Evolutionary conservation across 2,797 vertebrate genomes (phyloP).

Genomic region (Lepilemur ruficaudatus): DNA sequence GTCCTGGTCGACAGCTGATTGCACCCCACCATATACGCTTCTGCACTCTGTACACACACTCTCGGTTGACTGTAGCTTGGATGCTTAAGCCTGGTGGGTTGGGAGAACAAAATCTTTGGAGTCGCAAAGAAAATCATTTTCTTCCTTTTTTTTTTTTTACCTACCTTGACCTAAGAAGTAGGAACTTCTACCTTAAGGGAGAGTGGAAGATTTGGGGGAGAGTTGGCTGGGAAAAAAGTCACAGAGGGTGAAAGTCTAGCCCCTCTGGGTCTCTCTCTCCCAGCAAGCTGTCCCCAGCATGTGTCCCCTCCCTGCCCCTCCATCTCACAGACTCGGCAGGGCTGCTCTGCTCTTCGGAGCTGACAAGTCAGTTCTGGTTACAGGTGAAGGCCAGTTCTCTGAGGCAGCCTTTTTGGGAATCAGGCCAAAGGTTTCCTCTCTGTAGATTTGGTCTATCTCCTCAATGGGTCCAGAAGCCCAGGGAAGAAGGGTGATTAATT

Average conservation of each 20-base stretch:
- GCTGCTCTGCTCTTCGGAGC: not conserved
- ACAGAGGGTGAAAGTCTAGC: not conserved
- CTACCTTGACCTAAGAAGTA: not conserved
- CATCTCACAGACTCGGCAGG: not conserved
- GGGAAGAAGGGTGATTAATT: not conserved
- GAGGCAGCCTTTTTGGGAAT: not conserved
- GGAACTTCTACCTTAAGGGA: not conserved
- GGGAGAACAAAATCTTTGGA: not conserved
- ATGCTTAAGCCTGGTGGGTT: not conserved
- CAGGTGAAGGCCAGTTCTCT: not conserved
- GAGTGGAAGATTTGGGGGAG: not conserved
- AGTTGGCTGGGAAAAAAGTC: not conserved
- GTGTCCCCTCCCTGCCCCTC: not conserved
- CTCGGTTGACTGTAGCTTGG: not conserved
- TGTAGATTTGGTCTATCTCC: not conserved
- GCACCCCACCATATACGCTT: not conserved
- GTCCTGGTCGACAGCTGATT: not conserved
- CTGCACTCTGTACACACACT: not conserved
- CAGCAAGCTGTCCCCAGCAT: not conserved
- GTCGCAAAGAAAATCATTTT: not conserved
- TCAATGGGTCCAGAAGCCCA: not conserved
- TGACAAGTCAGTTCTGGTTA: not conserved
- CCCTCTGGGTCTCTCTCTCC: not conserved
- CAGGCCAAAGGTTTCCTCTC: not conserved
- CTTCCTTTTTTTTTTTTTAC: not conserved